Percentiles rank a stretch among this genome's conserved stretches.
phyloP scores from a whole-genome alignment of 2,113 vertebrate genomes.

The Vidua chalybeata region DNA sequence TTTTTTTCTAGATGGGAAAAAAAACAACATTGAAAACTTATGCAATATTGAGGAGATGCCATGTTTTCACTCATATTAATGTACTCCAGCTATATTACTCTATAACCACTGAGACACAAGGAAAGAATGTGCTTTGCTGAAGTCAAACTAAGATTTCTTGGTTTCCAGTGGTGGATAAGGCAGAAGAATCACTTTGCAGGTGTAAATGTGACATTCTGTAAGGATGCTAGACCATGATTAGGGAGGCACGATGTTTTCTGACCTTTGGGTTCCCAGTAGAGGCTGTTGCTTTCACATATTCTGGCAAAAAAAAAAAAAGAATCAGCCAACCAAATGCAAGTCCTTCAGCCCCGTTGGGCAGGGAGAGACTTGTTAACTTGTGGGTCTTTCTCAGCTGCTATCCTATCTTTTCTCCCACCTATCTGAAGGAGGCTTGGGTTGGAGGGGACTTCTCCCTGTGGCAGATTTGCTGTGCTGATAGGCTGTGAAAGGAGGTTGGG shows the following conservation, averaged over 20 bases:
- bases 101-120: not conserved
- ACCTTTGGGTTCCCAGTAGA: not conserved
- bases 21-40: not conserved
- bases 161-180: not conserved
- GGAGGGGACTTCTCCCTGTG: not conserved
- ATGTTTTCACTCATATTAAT: not conserved
- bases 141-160: not conserved
- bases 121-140: not conserved
- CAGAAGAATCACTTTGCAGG: not conserved
- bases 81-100: not conserved
- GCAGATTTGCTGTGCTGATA: not conserved
- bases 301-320: not conserved
- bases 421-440: constrained; percentile 35
- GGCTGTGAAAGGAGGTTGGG: not conserved
- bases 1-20: not conserved
- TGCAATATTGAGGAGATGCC: not conserved
- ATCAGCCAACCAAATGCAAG: not conserved
- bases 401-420: not conserved
- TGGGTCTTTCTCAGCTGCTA: not conserved
- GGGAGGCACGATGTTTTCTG: rapidly evolving
- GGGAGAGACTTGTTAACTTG: not conserved
- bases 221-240: not conserved
- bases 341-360: not conserved
- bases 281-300: not conserved
- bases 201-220: not conserved